Evolutionary conservation across 2,888 invertebrate genomes (phyloP), one percentile per base, ranked within the genome.

Genomic region (Tinea trinotella): DNA sequence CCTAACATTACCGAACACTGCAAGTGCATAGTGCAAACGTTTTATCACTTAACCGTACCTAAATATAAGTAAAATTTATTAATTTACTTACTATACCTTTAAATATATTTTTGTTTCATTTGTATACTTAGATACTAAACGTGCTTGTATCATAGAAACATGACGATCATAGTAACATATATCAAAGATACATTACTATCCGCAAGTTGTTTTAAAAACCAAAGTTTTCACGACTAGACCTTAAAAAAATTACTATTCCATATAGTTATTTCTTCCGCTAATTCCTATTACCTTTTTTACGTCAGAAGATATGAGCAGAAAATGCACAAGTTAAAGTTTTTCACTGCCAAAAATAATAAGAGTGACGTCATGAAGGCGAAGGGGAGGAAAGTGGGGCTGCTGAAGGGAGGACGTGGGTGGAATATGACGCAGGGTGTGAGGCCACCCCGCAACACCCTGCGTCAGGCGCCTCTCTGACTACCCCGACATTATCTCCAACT

Each of bases 291-390:
- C 46, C 46, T 46, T 46, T n/a, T n/a, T 18, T 19, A 46, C 15
- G 3, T 19, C 18, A 19, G 19, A 46, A 46, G 19, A 46, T 19
- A 46, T 19, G 19, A 17, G 19, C 19, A 9, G 12, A 50, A 50
- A 50, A 50, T 50, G 50, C 50, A 50, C 50, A 24, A 24, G 24
- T 50, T 24, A 12, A 18, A 48, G 73, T 79, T 70, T 83, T 81
- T 78, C 74, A 73, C 74, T 76, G 75, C 71, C 72, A 74, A 76
- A 78, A 78, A 76, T 74, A 67, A 71, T 84, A 78, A 76, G 74
- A 67, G 70, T 84, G 84, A 85, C 84, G 84, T 84, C 84, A 84
- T 76, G 12, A 49, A 35, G 5, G 44, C 18, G 18, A 1, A 24
- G 46, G 12, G 49, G 54, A 70, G 63, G 54, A n/a, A 36, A 18